These are phyloP conservation scores for Psix sp. DNA, from an alignment of 1,140 invertebrate species.

Conservation along the genomic window DNA sequence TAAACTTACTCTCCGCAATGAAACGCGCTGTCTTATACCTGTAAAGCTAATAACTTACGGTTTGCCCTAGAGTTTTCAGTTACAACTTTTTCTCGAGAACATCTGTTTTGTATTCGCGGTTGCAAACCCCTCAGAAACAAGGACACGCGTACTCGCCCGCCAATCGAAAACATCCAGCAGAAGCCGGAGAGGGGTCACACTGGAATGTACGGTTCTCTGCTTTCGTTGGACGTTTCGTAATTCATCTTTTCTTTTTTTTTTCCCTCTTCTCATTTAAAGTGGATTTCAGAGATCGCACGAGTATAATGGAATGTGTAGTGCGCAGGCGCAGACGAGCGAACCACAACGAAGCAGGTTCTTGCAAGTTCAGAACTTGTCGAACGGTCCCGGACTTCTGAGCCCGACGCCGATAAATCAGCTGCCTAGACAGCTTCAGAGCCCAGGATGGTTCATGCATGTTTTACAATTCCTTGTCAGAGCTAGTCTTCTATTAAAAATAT, in stretches of 20 bases:
- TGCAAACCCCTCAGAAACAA: constrained; percentile 21
- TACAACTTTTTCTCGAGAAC: constrained; percentile 39
- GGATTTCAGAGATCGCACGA: background rate
- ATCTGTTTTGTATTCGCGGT: constrained; percentile 13
- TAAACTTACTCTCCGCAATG: constrained; percentile 41
- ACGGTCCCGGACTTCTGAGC: too few relatives aligned
- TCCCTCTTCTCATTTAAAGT: background rate
- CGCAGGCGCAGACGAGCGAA: constrained; percentile 2
- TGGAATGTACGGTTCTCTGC: constrained; percentile 27
- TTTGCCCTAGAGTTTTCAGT: constrained; percentile 46
- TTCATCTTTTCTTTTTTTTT: constrained; percentile 14
- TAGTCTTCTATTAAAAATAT: constrained; percentile 32
- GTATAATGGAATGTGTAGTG: constrained; percentile 16
- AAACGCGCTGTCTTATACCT: constrained; percentile 49
- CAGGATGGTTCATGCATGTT: constrained; percentile 1
- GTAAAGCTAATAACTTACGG: constrained; percentile 52
- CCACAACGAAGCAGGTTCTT: constrained; percentile 4
- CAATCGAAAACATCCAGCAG: constrained; percentile 12
- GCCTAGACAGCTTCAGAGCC: too few relatives aligned
- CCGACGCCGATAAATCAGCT: too few relatives aligned
- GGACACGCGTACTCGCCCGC: constrained; percentile 12
- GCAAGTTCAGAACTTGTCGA: background rate
- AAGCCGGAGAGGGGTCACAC: constrained; percentile 25
- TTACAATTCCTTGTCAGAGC: constrained; percentile 5
- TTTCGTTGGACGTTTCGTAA: constrained; percentile 54